Base-by-base conservation (phyloP, 2,113 vertebrate species). In the Xenopus laevis region DNA sequence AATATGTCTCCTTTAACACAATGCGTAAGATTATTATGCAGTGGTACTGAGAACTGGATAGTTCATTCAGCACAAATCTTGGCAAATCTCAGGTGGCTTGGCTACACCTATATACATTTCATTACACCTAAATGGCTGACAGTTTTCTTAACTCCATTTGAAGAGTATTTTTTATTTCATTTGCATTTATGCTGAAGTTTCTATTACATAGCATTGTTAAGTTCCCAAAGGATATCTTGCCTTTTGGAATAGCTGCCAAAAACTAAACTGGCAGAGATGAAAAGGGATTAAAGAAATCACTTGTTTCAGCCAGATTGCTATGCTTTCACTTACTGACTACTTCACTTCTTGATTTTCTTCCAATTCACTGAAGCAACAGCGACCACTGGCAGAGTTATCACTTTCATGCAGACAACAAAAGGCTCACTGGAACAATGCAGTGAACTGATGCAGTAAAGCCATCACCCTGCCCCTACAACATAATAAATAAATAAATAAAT, bases 121-220 rank as follows among this genome's bases (percentile, higher is more conserved):
- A 40, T 6, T 40, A 40, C 33, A 9, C 6, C 33, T 9, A 40
- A 40, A 40, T 9, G 33, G 33, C 33, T 40, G 33, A 40, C 33
- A 40, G 33, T 40, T 40, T 33, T 63, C 7, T 63, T 12, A 63
- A 63, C 23, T 17, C 27, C 23, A 23, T 63, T 63, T 30, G 30
- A 63, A 63, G 15, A 63, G 11, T 63, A 63, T 16, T 33, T 63
- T n/a, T 10, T 11, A 27, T 16, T 33, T 72, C 8, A 53, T 72
- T 64, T 64, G 23, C 60, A 72, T 64, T 72, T 72, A n/a, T 72
- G 71, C 60, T 72, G 61, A 52, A 64, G 44, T 52, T 72, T 53
- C 46, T 72, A 15, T 46, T 72, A 53, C 63, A 59, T 23, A 64
- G 71, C 46, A 64, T 60, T 65, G 18, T 64, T 16, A 55, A 53